Evolutionary conservation across 2,888 invertebrate genomes (phyloP).

Genomic region (Rhagium mordax): DNA sequence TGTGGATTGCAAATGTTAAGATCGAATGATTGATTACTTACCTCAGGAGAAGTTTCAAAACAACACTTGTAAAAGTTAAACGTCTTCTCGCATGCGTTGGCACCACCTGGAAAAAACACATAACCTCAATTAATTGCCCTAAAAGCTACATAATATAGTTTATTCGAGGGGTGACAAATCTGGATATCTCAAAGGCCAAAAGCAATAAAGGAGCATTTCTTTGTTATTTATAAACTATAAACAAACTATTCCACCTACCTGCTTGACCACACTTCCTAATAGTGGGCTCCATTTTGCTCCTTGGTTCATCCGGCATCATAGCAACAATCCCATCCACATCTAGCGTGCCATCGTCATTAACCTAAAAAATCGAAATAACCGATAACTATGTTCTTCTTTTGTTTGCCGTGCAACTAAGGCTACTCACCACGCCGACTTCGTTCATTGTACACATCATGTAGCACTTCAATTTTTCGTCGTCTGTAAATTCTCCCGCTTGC

Average conservation of each 20-base stretch:
- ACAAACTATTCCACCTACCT: conserved; percentile 51
- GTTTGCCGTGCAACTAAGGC: too few relatives aligned
- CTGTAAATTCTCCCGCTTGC: conserved; percentile 62
- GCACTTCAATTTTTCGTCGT: conserved; percentile 60
- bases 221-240: too few relatives aligned
- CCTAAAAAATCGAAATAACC: conserved; percentile 37
- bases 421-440: conserved; percentile 48
- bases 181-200: too few relatives aligned
- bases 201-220: too few relatives aligned
- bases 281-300: conserved; percentile 44
- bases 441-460: conserved; percentile 64
- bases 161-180: too few relatives aligned
- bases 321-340: conserved; percentile 62
- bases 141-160: too few relatives aligned
- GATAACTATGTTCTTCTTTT: too few relatives aligned
- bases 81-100: conserved; percentile 58
- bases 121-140: too few relatives aligned
- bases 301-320: conserved; percentile 61
- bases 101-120: conserved; percentile 46
- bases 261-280: conserved; percentile 59
- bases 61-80: conserved; percentile 60
- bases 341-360: conserved; percentile 61
- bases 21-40: conserved; percentile 43
- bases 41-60: conserved; percentile 51
- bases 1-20: too few relatives aligned